Base-by-base conservation (phyloP, 1,140 invertebrate species). In the Antheraea mylitta region DNA sequence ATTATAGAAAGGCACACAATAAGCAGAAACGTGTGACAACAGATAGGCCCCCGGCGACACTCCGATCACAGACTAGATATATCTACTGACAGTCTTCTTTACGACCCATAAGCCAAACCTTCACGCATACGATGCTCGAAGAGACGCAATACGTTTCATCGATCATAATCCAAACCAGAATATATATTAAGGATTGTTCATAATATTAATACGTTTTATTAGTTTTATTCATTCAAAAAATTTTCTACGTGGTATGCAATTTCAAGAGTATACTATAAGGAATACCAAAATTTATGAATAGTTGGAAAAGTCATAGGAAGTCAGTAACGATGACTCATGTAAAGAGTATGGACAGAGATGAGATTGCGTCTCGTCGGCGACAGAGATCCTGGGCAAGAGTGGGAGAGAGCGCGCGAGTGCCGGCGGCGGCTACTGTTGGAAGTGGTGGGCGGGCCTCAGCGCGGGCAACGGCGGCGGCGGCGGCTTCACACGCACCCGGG, bases 31-130 rank as follows among this genome's bases (percentile, higher is more conserved):
- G 84, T 90, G 86, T 89, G 87, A 86, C 83, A 82, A 83, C 83
- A 85, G 76, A 84, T 80, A 82, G 86, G 87, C 87, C 89, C 89
- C 89, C 89, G 87, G 89, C 87, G 86, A 88, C 85, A 86, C 83
- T 89, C 83, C 83, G 89, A 90, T 91, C 89, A 91, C 87, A 91
- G 87, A 90, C 87, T 91, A 91, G 85, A 91, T 88, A 89, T 75
- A 89, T 83, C 81, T 91, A 91, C 82, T 80, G 83, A 89, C 87
- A 91, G 89, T 91, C 88, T 91, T 91, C 84, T 74, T 81, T 84
- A 78, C 79, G 80, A 82, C 83, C 76, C 74, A 79, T 77, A 85
- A 87, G 83, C 79, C 85, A 87, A 82, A 81, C 86, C 78, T 75
- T 72, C 77, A 77, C 72, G 75, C 77, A 74, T 70, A 77, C 71